phyloP scores from a whole-genome alignment of 2,888 invertebrate species.

The Cactoblastis cactorum region DNA sequence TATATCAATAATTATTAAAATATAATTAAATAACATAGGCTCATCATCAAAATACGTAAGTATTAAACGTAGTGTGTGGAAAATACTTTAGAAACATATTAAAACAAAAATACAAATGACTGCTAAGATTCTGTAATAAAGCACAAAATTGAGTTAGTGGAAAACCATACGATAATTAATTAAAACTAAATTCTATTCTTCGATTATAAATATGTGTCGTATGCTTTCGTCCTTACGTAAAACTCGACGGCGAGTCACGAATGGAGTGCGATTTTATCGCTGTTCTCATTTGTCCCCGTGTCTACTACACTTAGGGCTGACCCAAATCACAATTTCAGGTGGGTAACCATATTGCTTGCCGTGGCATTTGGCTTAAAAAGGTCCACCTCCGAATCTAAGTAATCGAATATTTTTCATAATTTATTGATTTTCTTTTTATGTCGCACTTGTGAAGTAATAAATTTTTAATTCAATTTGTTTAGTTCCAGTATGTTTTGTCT shows the following conservation, averaged over 20 bases:
- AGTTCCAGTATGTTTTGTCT: too few relatives aligned
- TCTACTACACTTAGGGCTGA: slow-evolving; percentile 6
- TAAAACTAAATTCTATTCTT: neutral
- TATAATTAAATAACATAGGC: too few relatives aligned
- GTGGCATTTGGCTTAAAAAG: neutral
- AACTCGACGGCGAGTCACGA: slow-evolving; percentile 8
- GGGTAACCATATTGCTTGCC: neutral
- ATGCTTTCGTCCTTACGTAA: neutral
- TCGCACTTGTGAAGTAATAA: too few relatives aligned
- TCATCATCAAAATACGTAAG: too few relatives aligned
- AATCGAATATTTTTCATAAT: neutral
- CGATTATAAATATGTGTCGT: neutral
- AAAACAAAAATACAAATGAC: too few relatives aligned
- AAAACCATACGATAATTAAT: too few relatives aligned
- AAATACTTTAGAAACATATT: too few relatives aligned
- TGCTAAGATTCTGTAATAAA: too few relatives aligned
- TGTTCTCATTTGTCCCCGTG: slow-evolving; percentile 12
- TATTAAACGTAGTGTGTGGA: too few relatives aligned
- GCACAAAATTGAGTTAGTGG: too few relatives aligned
- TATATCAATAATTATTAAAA: too few relatives aligned
- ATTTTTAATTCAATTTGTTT: neutral
- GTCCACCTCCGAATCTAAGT: neutral
- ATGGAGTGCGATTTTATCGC: slow-evolving; percentile 13
- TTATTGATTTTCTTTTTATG: too few relatives aligned
- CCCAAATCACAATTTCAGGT: slow-evolving; percentile 7